A percentile compares a stretch with the other conserved stretches of the same genome.
Evolutionary conservation across 2,888 invertebrate species (phyloP).

Genomic region (Nemotelus pantherinus): DNA sequence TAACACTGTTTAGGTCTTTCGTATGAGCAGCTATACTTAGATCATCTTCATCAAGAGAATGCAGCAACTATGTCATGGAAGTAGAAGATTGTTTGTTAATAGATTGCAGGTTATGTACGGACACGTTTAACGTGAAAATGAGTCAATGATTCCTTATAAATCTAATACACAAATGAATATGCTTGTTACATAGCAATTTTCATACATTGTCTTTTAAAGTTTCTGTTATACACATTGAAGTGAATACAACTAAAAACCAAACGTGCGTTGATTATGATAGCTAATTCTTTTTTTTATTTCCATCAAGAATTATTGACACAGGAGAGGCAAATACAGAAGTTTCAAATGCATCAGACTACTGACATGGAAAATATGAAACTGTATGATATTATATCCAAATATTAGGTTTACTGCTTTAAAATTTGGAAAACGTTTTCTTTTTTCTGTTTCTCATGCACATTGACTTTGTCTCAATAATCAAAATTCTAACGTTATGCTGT

Average conservation of each 20-base stretch:
- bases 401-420: too few species aligned
- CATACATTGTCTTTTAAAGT: background rate
- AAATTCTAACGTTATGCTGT: too few species aligned
- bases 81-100: background rate
- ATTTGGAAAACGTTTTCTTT: too few species aligned
- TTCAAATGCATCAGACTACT: too few species aligned
- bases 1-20: slow-evolving; percentile 55
- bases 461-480: too few species aligned
- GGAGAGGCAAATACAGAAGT: too few species aligned
- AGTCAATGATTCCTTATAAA: background rate
- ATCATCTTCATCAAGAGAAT: slow-evolving; percentile 82
- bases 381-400: too few species aligned
- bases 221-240: background rate
- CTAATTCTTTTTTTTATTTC: too few species aligned
- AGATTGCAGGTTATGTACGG: background rate
- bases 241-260: background rate
- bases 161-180: background rate
- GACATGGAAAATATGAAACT: too few species aligned
- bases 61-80: slow-evolving; percentile 69
- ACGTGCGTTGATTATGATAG: background rate
- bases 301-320: too few species aligned
- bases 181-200: background rate
- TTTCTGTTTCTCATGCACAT: too few species aligned
- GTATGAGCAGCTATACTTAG: slow-evolving; percentile 65
- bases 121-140: background rate